Percentiles rank a stretch among this genome's conserved stretches.
Evolutionary conservation across 2,797 vertebrate species (phyloP).

Genomic region (Periophthalmus magnuspinnatus): DNA sequence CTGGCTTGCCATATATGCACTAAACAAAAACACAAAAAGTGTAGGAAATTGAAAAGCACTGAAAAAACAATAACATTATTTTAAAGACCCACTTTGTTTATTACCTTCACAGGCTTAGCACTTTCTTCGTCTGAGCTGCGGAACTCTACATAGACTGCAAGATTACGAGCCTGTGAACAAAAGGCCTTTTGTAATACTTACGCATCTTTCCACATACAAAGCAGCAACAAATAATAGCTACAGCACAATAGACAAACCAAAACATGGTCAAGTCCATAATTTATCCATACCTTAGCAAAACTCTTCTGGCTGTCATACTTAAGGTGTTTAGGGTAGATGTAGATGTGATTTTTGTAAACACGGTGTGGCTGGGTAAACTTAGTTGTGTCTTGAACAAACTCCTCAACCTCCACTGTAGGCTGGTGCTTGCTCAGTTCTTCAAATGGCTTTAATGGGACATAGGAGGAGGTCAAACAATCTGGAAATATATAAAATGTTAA

Average conservation of each 20-base stretch:
- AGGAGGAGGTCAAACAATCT: constrained; percentile 96
- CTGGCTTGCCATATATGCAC: constrained; percentile 97
- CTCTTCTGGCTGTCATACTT: constrained; percentile 98
- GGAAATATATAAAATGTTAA: background rate
- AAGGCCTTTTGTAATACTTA: constrained; percentile 35
- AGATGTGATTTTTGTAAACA: constrained; percentile 96
- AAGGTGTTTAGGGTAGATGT: constrained; percentile 96
- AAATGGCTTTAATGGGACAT: constrained; percentile 92
- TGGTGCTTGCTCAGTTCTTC: constrained; percentile 80
- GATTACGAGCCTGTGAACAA: constrained; percentile 90
- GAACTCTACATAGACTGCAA: constrained; percentile 93
- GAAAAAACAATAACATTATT: constrained; percentile 9
- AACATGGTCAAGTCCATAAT: constrained; percentile 1
- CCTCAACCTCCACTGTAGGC: constrained; percentile 92
- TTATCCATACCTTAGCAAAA: constrained; percentile 88
- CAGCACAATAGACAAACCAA: constrained; percentile 6
- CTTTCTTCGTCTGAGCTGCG: constrained; percentile 92
- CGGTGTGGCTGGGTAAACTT: constrained; percentile 90
- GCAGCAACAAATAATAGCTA: constrained; percentile 19
- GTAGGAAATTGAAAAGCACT: background rate
- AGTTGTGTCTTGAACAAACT: constrained; percentile 90
- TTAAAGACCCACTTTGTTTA: background rate
- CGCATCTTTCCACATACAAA: constrained; percentile 13
- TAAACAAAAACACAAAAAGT: constrained; percentile 43
- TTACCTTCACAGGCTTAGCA: constrained; percentile 90